Evolutionary conservation across 2,113 vertebrate genomes (phyloP).

Genomic region (Corythaixoides concolor): DNA sequence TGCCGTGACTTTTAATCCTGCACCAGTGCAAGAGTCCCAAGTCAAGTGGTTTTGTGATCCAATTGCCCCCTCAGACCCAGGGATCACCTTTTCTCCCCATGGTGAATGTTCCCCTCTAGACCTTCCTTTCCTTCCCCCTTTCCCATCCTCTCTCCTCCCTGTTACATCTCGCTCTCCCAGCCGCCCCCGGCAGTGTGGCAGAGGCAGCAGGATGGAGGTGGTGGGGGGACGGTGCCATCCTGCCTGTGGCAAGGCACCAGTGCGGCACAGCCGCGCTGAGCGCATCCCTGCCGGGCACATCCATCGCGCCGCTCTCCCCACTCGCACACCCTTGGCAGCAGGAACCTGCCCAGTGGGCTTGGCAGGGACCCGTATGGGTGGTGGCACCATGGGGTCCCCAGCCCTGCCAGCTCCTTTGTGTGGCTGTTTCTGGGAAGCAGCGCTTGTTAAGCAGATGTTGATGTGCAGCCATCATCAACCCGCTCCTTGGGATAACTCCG

Average conservation of each 20-base stretch:
- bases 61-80: neutral
- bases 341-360: neutral
- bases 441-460: neutral
- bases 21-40: neutral
- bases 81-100: neutral
- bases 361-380: rapidly evolving
- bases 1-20: neutral
- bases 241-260: neutral
- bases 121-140: too few relatives aligned
- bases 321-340: neutral
- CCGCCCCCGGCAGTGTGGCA: rapidly evolving
- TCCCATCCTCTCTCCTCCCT: too few relatives aligned
- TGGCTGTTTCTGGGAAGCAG: neutral
- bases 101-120: neutral
- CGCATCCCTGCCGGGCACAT: neutral
- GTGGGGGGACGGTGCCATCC: neutral
- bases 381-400: neutral
- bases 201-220: neutral
- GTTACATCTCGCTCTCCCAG: rapidly evolving
- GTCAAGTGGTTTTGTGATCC: neutral
- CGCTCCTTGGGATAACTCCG: neutral
- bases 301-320: too few relatives aligned
- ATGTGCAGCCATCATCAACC: neutral
- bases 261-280: neutral
- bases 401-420: neutral